Percentiles rank a stretch among this genome's conserved stretches.
Evolutionary conservation across 2,888 invertebrate genomes (phyloP).

Genomic region (Drosophila emarginata): DNA sequence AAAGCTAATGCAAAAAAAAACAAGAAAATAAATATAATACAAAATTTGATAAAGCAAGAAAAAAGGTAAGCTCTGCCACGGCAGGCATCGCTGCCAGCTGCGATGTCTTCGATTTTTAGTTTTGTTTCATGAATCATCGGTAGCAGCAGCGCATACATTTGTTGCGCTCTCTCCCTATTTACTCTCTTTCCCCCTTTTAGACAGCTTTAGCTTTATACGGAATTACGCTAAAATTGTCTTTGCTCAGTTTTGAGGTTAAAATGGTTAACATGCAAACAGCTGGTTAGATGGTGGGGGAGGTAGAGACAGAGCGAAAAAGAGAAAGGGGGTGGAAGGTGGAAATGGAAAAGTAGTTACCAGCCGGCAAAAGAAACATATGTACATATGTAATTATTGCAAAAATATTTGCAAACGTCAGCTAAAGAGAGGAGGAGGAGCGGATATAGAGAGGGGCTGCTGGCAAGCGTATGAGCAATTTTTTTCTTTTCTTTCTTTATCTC

Average conservation of each 20-base stretch:
- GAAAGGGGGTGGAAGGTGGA: conserved; percentile 9
- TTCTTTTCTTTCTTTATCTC: neutral
- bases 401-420: conserved; percentile 64
- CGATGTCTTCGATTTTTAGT: conserved; percentile 34
- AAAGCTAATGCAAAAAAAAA: conserved; percentile 27
- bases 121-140: conserved; percentile 52
- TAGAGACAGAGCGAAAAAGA: neutral
- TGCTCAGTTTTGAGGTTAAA: conserved; percentile 2
- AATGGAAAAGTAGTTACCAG: neutral
- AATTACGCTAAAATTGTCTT: conserved; percentile 35
- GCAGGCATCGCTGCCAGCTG: conserved; percentile 28
- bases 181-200: conserved; percentile 19
- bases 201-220: conserved; percentile 15
- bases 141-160: conserved; percentile 17
- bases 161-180: conserved; percentile 3
- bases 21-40: neutral
- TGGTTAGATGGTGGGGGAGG: conserved; percentile 12
- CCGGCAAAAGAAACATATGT: conserved; percentile 23
- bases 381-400: conserved; percentile 16
- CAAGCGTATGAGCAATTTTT: neutral
- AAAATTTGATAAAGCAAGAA: conserved; percentile 50
- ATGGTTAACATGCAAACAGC: conserved; percentile 17
- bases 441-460: neutral
- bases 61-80: conserved; percentile 46
- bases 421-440: conserved; percentile 45